Evolutionary conservation across 2,888 invertebrate species (phyloP).

Genomic region (Anorthoa munda): DNA sequence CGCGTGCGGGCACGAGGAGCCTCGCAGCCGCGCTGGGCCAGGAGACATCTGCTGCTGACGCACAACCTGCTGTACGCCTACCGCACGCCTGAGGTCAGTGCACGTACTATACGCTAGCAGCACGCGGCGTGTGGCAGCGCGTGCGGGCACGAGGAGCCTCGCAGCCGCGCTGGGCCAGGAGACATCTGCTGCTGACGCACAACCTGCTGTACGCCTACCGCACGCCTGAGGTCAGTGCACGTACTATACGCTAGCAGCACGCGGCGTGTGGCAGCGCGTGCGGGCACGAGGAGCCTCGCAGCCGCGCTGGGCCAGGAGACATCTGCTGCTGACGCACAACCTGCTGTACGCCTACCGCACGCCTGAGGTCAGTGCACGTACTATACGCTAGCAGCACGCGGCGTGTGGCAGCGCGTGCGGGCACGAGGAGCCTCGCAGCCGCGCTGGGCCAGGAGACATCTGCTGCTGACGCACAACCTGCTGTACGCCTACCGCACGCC

Average conservation of each 20-base stretch:
- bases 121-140: no score
- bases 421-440: no score
- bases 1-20: no score
- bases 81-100: constrained; percentile 62
- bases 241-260: background rate
- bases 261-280: no score
- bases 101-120: no score
- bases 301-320: constrained; percentile 70
- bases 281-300: constrained; percentile 7
- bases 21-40: background rate
- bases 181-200: constrained; percentile 82
- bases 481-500: constrained; percentile 65
- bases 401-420: no score
- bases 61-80: constrained; percentile 84
- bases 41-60: constrained; percentile 77
- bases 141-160: no score
- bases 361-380: constrained; percentile 49
- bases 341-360: constrained; percentile 82
- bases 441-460: constrained; percentile 68
- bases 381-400: no score
- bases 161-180: background rate
- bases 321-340: constrained; percentile 81
- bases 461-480: constrained; percentile 80
- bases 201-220: constrained; percentile 71
- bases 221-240: constrained; percentile 29